Evolutionary conservation across 2,797 vertebrate species (phyloP).

Genomic region (Potorous gilbertii): DNA sequence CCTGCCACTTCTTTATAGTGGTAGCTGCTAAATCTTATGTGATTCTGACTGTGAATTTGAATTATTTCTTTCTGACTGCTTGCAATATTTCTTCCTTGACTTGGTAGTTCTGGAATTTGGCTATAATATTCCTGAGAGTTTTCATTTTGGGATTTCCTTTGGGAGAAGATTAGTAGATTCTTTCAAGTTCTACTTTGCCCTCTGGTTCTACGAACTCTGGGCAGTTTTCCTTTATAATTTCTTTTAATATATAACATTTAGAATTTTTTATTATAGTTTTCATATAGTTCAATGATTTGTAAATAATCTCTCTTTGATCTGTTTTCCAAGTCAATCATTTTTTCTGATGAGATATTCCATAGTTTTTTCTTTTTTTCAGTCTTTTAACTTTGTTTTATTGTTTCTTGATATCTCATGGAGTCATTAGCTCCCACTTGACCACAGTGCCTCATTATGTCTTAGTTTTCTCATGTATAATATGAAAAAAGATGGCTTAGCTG

Average conservation of each 20-base stretch:
- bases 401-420: neutral
- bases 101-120: neutral
- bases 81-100: too few species aligned
- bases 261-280: neutral
- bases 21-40: too few species aligned
- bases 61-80: too few species aligned
- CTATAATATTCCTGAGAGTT: neutral
- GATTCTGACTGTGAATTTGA: too few species aligned
- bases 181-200: neutral
- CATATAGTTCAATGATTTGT: neutral
- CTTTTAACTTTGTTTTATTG: neutral
- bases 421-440: neutral
- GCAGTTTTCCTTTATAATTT: neutral
- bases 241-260: neutral
- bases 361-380: neutral
- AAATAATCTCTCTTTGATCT: neutral
- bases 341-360: neutral
- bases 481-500: neutral
- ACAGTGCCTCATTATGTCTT: neutral
- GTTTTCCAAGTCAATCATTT: neutral
- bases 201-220: neutral
- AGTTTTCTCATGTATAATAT: neutral
- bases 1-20: too few species aligned
- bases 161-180: neutral
- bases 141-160: neutral